Evolutionary conservation across 2,888 invertebrate species (phyloP), one percentile per base, ranked within the genome.

Genomic region (Brenthis hecate): DNA sequence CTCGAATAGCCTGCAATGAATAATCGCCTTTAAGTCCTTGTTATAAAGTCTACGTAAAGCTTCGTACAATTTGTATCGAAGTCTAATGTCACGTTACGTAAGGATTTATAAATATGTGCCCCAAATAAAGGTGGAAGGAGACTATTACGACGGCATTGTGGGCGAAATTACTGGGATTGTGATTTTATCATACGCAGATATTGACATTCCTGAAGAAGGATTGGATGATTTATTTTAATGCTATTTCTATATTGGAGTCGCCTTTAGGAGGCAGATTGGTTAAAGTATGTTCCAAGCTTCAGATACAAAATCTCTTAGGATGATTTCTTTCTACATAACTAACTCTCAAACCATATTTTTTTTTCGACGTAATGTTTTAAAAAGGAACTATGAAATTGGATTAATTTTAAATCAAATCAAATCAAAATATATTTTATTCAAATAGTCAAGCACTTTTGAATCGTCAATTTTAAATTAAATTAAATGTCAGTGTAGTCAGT

Each of bases 151-250:
- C 23, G 23, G 36, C 60, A 65, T 68, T 68, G 65, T 56, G 58
- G 58, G n/a, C 47, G 48, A 58, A 57, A 60, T 64, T 58, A 60
- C 55, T 19, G 54, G 47, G 14, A 16, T 62, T 64, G 62, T 61
- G 56, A 50, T 65, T 16, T 19, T 68, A 54, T 64, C 54, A 14
- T 50, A 58, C n/a, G 48, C n/a, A 6, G 63, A 64, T 65, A 65
- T 60, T 68, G 64, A 50, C 54, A 56, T 58, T 54, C 50, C 58
- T 11, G 36, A 43, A 6, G 23, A 47, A 43, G 14, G 53, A 16
- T 28, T 53, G n/a, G 19, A 14, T 54, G 47, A 65, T 57, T 65
- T 57, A 50, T 65, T 16, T 50, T 56, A 16, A 56, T 11, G 16
- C 1, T 43, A 11, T 56, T 56, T 56, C 0, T n/a, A n/a, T 16